Base-by-base conservation (phyloP, 2,113 vertebrate genomes). In the Oryzias woworae region DNA sequence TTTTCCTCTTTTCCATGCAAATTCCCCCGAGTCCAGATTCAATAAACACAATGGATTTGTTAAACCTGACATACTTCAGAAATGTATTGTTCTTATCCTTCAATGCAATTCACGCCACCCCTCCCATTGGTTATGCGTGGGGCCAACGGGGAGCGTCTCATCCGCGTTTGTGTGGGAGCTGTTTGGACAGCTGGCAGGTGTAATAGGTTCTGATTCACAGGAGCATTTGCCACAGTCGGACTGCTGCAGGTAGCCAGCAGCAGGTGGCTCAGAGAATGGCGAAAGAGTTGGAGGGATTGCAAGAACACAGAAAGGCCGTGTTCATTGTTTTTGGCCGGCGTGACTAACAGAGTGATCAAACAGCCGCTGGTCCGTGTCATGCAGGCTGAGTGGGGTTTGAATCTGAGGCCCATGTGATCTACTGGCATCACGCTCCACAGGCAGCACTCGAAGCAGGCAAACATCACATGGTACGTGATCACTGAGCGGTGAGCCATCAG, bases 211-310 rank as follows among this genome's bases (percentile, higher is more conserved):
- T 79, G 69, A 85, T 47, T 81, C 76, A 71, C 60, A 42, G 62
- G 46, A 52, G 51, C 48, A 16, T 43, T 60, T 65, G 70, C 58
- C 49, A 28, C 42, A 0, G 24, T 23, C 54, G 41, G 14, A 62
- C 36, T 50, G 22, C 45, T 48, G 62, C 75, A 83, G 72, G 82
- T 75, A 69, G 53, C 59, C 58, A 36, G 65, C 70, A 83, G 73
- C 72, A 52, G 62, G 46, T 58, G 63, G 67, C 14, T 46, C 4
- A 31, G 52, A 47, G 53, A 56, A 14, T 28, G 50, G 50, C 17
- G 26, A 28, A 45, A 24, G 41, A 50, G 41, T 43, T 53, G 22
- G 41, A 62, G 31, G 57, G 60, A 62, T 31, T 54, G 41, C 14
- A 53, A 44, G 57, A 50, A 46, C 58, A 50, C 58, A 70, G 46